Percentiles rank a stretch among this genome's conserved stretches.
Conservation (phyloP, 2,888 invertebrate species). For the Conus canariensis region DNA sequence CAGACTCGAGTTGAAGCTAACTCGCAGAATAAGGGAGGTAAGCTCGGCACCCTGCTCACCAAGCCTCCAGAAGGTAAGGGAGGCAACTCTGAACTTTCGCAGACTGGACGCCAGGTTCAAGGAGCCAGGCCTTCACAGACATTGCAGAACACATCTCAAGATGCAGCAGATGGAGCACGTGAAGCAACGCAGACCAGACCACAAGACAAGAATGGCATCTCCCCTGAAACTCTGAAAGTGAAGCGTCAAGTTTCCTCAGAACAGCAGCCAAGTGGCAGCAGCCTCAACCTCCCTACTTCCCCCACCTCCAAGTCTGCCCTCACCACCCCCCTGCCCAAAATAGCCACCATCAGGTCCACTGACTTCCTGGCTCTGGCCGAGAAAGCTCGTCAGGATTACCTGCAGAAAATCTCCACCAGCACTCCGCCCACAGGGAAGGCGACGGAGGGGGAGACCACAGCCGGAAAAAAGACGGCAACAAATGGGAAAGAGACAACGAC, state of each 20-base stretch:
- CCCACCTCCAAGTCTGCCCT: background rate
- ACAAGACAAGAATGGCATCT: background rate
- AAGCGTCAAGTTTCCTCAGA: background rate
- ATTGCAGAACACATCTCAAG: too few species aligned
- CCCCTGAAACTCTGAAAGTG: background rate
- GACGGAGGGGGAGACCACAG: background rate
- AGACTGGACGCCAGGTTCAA: background rate
- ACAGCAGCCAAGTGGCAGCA: background rate
- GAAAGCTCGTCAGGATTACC: conserved; percentile 70
- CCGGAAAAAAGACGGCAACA: background rate
- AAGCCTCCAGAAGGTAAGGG: background rate
- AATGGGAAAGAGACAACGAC: background rate
- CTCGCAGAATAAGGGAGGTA: background rate
- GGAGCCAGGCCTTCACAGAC: background rate
- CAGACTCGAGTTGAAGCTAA: background rate
- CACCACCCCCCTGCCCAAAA: conserved; percentile 40
- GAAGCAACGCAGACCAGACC: background rate
- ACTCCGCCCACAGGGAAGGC: background rate
- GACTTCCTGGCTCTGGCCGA: conserved; percentile 74
- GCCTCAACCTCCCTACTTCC: conserved; percentile 16
- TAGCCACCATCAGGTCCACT: conserved; percentile 49
- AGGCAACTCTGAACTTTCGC: background rate
- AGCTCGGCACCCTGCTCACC: background rate
- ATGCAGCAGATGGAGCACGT: background rate
- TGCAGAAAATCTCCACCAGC: conserved; percentile 59